Evolutionary conservation across 2,888 invertebrate species (phyloP).

Genomic region (Plebejus anna): DNA sequence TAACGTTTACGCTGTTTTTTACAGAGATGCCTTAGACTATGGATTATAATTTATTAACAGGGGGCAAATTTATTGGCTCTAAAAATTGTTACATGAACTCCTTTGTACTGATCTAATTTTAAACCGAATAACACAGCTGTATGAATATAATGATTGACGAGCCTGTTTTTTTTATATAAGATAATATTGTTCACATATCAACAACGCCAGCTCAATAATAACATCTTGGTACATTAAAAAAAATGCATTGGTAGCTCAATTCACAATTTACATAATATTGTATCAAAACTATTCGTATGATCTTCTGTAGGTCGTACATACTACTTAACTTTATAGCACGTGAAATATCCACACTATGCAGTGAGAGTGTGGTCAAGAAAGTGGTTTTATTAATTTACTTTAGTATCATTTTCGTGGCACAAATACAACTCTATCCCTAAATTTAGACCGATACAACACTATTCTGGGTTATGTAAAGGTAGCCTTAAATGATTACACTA

Average conservation of each 20-base stretch:
- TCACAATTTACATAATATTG: too few relatives aligned
- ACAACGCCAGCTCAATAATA: background rate
- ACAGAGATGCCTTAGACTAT: slow-evolving; percentile 3
- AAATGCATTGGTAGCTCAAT: too few relatives aligned
- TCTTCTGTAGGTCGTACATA: background rate
- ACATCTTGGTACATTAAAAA: background rate
- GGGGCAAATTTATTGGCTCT: slow-evolving; percentile 24
- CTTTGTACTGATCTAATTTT: slow-evolving; percentile 6
- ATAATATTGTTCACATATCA: background rate
- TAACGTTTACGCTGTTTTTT: slow-evolving; percentile 21
- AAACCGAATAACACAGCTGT: background rate
- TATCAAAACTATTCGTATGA: too few relatives aligned
- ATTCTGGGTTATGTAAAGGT: background rate
- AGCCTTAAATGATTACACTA: slow-evolving; percentile 12
- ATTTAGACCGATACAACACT: background rate
- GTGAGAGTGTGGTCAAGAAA: background rate
- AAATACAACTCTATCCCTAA: background rate
- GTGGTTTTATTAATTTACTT: background rate
- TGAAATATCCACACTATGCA: background rate
- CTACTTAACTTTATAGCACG: background rate
- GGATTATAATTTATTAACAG: slow-evolving; percentile 18
- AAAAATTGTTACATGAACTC: slow-evolving; percentile 1
- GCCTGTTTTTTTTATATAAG: background rate
- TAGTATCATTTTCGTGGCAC: background rate
- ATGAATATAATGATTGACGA: background rate